These are phyloP conservation scores for Beaufortia kweichowensis DNA, from an alignment of 2,113 vertebrate genomes.

Conservation along the genomic window DNA sequence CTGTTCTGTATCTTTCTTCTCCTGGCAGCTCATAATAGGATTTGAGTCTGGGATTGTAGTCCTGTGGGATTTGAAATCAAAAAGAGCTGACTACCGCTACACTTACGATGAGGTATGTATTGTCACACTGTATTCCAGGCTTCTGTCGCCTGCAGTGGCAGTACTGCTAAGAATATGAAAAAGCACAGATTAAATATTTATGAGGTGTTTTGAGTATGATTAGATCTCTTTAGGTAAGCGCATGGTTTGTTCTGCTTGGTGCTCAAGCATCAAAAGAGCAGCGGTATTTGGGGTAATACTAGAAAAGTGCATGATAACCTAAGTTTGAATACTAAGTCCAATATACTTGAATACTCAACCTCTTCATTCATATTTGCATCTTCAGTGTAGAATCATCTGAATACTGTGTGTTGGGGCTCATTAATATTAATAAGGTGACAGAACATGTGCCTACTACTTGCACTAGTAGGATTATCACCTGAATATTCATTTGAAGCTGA, in stretches of 20 bases:
- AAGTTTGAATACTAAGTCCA: not conserved
- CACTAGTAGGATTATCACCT: no score
- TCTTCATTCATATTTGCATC: not conserved
- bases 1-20: constrained; percentile 13
- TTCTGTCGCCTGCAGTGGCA: constrained; percentile 11
- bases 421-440: not conserved
- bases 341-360: no score
- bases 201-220: constrained; percentile 33
- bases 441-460: not conserved
- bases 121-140: constrained; percentile 23
- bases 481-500: no score
- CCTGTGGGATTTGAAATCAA: constrained; percentile 98
- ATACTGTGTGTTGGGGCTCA: not conserved
- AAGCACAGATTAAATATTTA: constrained; percentile 47
- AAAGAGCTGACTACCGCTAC: constrained; percentile 98
- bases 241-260: not conserved
- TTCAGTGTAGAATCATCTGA: not conserved
- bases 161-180: constrained; percentile 20
- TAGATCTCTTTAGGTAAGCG: not conserved
- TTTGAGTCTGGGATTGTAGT: constrained; percentile 95
- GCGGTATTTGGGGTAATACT: not conserved
- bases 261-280: not conserved
- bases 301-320: not conserved
- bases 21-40: constrained; percentile 93
- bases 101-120: constrained; percentile 93